Evolutionary conservation across 2,888 invertebrate species (phyloP).

Genomic region (Venusia cambrica): DNA sequence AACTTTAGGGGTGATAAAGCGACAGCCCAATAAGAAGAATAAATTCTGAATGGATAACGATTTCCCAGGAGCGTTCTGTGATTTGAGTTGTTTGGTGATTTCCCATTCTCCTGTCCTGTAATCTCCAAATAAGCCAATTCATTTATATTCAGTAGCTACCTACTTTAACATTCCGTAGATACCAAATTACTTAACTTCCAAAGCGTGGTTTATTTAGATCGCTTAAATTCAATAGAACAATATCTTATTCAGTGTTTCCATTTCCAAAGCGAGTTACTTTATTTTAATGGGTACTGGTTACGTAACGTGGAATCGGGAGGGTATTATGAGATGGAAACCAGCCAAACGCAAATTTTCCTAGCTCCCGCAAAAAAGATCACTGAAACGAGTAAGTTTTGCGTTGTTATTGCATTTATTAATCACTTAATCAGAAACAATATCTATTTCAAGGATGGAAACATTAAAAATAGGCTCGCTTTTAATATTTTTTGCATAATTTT

Average conservation of each 20-base stretch:
- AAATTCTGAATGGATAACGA: too few species aligned
- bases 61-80: too few species aligned
- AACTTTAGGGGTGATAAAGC: too few species aligned
- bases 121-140: too few species aligned
- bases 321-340: constrained; percentile 17
- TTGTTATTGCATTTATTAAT: constrained; percentile 13
- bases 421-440: constrained; percentile 1
- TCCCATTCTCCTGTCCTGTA: too few species aligned
- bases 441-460: not conserved
- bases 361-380: constrained; percentile 12
- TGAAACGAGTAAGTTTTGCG: constrained; percentile 14
- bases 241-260: constrained; percentile 20
- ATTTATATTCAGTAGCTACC: not conserved
- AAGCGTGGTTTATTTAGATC: constrained; percentile 12
- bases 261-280: constrained; percentile 15
- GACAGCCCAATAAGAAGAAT: too few species aligned
- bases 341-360: constrained; percentile 20
- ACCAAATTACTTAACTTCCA: constrained; percentile 11
- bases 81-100: too few species aligned
- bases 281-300: constrained; percentile 15
- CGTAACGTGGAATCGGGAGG: constrained; percentile 12
- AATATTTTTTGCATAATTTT: too few species aligned
- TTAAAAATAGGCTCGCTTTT: not conserved
- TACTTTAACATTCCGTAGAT: not conserved
- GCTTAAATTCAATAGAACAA: constrained; percentile 20